phyloP scores from a whole-genome alignment of 2,113 vertebrate genomes.

The Calonectris borealis region DNA sequence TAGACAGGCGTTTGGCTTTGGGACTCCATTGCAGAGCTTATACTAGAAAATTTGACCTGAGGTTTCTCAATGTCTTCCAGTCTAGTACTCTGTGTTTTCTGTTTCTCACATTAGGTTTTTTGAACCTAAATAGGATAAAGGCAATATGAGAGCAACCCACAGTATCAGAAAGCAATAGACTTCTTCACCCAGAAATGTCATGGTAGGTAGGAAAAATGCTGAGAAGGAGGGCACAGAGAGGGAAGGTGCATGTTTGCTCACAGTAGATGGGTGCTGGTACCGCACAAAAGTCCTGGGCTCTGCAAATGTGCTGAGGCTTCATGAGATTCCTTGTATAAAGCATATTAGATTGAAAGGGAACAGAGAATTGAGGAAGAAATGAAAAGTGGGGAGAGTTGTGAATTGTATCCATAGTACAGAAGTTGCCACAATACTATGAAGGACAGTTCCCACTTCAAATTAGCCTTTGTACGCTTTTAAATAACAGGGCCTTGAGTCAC shows the following conservation, averaged over 20 bases:
- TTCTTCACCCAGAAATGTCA: background rate
- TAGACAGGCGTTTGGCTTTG: background rate
- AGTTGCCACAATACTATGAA: background rate
- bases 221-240: background rate
- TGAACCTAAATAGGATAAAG: background rate
- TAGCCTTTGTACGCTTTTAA: background rate
- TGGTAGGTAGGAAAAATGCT: background rate
- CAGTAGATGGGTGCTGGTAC: background rate
- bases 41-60: background rate
- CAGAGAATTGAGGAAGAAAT: background rate
- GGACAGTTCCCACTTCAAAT: background rate
- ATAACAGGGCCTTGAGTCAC: constrained; percentile 13
- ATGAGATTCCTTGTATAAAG: background rate
- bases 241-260: background rate
- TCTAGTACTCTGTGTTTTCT: background rate
- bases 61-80: background rate
- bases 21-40: background rate
- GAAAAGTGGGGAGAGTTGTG: background rate
- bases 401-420: background rate
- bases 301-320: background rate
- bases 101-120: background rate
- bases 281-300: background rate
- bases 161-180: background rate
- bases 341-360: background rate
- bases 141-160: background rate